These are phyloP conservation scores for Phymatocera aterrima DNA, from an alignment of 2,888 invertebrate species.

Conservation along the genomic window DNA sequence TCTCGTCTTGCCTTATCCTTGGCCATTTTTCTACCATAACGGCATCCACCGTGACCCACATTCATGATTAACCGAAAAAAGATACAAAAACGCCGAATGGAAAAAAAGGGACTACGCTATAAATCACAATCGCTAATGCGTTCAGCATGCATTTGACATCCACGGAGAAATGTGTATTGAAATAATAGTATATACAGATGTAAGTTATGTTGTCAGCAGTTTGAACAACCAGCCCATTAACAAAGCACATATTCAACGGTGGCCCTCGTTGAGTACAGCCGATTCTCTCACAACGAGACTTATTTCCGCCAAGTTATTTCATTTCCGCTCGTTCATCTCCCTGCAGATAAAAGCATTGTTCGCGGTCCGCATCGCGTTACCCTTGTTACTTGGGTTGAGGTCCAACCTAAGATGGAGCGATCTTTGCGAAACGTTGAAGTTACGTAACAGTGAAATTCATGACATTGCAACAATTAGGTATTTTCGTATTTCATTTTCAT, in stretches of 20 bases:
- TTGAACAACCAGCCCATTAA: conserved; percentile 36
- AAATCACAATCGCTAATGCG: neutral
- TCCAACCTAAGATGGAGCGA: neutral
- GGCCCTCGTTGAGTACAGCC: conserved; percentile 24
- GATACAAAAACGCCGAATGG: neutral
- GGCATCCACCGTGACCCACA: conserved; percentile 27
- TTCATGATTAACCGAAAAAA: conserved; percentile 25
- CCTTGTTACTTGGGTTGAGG: neutral
- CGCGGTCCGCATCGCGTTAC: conserved; percentile 7
- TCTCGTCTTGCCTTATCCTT: neutral
- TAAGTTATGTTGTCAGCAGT: conserved; percentile 4
- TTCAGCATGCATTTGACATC: conserved; percentile 4
- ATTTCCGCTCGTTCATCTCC: conserved; percentile 42
- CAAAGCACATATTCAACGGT: neutral
- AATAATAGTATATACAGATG: neutral
- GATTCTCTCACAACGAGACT: conserved; percentile 25
- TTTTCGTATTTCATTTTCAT: neutral
- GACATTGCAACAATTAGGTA: neutral
- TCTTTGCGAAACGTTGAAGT: neutral
- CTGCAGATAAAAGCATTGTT: conserved; percentile 36
- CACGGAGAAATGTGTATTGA: neutral
- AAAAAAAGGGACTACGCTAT: neutral
- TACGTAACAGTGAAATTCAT: neutral
- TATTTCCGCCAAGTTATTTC: conserved; percentile 44
- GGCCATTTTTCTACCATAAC: neutral